These are phyloP conservation scores for Synanceia verrucosa DNA, from an alignment of 2,797 vertebrate genomes.

Conservation along the genomic window DNA sequence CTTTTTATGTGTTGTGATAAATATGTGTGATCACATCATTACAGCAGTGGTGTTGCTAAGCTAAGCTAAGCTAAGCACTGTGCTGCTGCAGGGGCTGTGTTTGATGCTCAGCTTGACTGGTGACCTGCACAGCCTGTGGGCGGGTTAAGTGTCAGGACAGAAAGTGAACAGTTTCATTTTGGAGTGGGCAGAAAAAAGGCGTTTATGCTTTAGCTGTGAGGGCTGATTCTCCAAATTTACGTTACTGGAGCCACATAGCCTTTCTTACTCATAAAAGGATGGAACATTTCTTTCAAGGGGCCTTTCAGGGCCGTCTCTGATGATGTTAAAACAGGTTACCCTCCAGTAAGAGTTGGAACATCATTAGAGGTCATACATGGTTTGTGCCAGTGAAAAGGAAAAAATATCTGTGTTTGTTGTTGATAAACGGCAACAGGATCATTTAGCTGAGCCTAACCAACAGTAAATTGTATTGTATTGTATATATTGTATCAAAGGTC, in stretches of 20 bases:
- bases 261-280: neutral
- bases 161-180: conserved; percentile 2
- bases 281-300: neutral
- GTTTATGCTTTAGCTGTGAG: neutral
- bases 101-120: neutral
- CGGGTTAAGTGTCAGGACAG: conserved; percentile 7
- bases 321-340: too few species aligned
- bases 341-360: too few species aligned
- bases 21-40: neutral
- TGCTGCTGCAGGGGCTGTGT: neutral
- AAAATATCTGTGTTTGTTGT: too few species aligned
- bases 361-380: too few species aligned
- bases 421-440: too few species aligned
- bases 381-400: too few species aligned
- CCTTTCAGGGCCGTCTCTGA: neutral
- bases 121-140: conserved; percentile 16
- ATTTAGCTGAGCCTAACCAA: too few species aligned
- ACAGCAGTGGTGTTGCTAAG: neutral
- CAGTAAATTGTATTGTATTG: too few species aligned
- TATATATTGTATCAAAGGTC: too few species aligned
- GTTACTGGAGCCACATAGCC: neutral
- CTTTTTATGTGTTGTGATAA: neutral
- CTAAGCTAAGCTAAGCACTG: neutral
- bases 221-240: neutral
- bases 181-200: neutral